Evolutionary conservation across 1,140 invertebrate genomes (phyloP), one percentile per base, ranked within the genome.

Genomic region (Calycopis cecrops): DNA sequence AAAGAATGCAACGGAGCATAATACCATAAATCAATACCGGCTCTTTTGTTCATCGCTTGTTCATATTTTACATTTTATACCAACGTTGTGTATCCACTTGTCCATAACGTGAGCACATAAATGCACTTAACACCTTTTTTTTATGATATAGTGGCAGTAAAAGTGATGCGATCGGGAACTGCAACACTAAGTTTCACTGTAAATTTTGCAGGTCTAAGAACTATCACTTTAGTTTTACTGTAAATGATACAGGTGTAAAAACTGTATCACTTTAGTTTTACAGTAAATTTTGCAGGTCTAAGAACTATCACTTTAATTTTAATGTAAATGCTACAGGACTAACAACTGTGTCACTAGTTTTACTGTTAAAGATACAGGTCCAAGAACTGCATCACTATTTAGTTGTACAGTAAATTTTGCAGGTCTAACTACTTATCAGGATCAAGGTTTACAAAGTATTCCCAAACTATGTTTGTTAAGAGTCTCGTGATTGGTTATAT

Each of bases 281-380:
- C 73, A 88, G 87, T 87, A 71, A 88, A 88, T 79, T 88, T 88
- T 88, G 57, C 85, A 88, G 87, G 87, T 88, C 87, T 88, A 57
- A 82, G 6, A 28, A 28, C 21, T 6, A 6, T 28, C 21, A 28
- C 21, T 28, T 28, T 28, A 28, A n/a, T n/a, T 28, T 3, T 28
- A 28, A 2, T 6, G 6, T 28, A 28, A 28, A 28, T 28, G 2
- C 6, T 28, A 6, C 21, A 3, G 21, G 21, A 2, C 21, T 28
- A 28, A 28, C 2, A 28, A 28, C 21, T 28, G 21, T 6, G 6
- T 28, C 21, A 28, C 21, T 28, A 28, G 21, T 28, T 28, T 28
- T 28, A 28, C 6, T 3, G 21, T 28, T 3, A 28, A 28, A 2
- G 2, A 3, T 28, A 3, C 21, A 28, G 21, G 55, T 59, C 35